Base-by-base conservation (phyloP, 2,113 vertebrate species). In the Onychorhynchus coronatus region DNA sequence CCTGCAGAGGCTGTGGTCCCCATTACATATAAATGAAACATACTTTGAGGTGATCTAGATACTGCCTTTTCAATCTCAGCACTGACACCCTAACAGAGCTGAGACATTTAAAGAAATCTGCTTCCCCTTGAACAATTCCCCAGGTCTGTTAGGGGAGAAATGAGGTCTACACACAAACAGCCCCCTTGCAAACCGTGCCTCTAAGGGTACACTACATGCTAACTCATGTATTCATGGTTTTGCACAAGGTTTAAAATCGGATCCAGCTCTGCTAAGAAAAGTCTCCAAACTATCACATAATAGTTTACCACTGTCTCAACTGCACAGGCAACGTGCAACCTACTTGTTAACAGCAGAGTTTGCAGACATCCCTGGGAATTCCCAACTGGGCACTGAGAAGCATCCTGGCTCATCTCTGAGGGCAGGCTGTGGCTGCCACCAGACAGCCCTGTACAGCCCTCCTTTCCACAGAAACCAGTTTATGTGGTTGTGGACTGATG, bases 201-300 rank as follows among this genome's bases (percentile, higher is more conserved):
- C 35, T 33, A 42, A 50, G 39, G 20, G 18, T 24, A 33, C 0
- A 1, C 33, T 33, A 6, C 0, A 0, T 28, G 72, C 39, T 53
- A 44, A 53, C 28, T 37, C 13, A 30, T 0, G 3, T 47, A 47
- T 14, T 59, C 35, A 1, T 18, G 33, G 7, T 89, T 94, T 63
- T 46, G 28, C 18, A 59, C 7, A 35, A 91, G 25, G 41, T 55
- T 80, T 84, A 49, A 52, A 79, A 96, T 2, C 27, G 78, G 56
- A 50, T 41, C 50, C 22, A 67, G 15, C 16, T 88, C 62, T 63
- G 44, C 41, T 65, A 59, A 53, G 71, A 52, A 56, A 73, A 78
- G 21, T 5, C 74, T 79, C 53, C 77, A 41, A 76, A 23, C 11
- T 50, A 30, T 62, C 37, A 70, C 4, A 8, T 7, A 62, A 41